phyloP scores from a whole-genome alignment of 2,797 vertebrate species.

The Myotis findleyi region DNA sequence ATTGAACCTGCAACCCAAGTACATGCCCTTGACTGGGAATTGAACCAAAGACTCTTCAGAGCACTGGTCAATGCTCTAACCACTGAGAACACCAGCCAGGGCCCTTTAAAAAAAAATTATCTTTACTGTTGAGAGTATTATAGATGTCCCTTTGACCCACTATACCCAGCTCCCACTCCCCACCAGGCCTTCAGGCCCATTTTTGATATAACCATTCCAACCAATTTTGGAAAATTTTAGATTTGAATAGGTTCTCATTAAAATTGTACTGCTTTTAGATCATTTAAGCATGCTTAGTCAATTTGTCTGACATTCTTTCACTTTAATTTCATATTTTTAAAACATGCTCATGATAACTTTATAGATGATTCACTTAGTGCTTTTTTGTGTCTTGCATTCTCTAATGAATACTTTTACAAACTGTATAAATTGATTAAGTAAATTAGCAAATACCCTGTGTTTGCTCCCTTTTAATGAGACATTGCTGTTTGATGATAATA shows the following conservation, averaged over 20 bases:
- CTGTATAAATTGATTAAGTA: constrained; percentile 1
- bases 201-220: constrained; percentile 21
- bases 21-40: not conserved
- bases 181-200: not conserved
- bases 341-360: not conserved
- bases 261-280: not conserved
- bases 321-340: constrained; percentile 37
- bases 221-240: not conserved
- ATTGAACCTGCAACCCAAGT: not conserved
- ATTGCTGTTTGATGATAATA: constrained; percentile 53
- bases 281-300: not conserved
- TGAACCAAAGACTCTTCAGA: not conserved
- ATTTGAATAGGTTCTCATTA: not conserved
- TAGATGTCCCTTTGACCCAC: not conserved
- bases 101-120: not conserved
- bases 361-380: not conserved
- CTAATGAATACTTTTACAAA: constrained; percentile 47
- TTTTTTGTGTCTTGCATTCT: constrained; percentile 16
- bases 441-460: constrained; percentile 44
- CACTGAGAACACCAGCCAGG: not conserved
- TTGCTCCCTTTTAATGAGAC: constrained; percentile 42
- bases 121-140: not conserved
- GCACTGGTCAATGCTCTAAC: not conserved
- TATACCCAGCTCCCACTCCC: not conserved
- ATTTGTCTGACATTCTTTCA: not conserved